phyloP scores from a whole-genome alignment of 2,888 invertebrate species.

The Microdon myrmicae region DNA sequence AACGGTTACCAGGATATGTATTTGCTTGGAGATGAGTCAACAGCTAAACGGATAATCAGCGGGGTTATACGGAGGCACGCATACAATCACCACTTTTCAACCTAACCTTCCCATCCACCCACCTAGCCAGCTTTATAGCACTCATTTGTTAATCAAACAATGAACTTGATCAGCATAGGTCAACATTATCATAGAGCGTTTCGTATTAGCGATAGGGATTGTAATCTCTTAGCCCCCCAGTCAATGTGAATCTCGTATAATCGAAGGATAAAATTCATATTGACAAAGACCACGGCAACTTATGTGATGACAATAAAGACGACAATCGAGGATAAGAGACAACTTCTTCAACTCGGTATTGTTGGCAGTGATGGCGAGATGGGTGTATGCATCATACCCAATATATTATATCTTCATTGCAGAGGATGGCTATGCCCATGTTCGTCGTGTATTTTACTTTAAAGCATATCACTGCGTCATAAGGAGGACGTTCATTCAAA shows the following conservation, averaged over 20 bases:
- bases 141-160: slow-evolving; percentile 27
- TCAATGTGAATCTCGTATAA: slow-evolving; percentile 31
- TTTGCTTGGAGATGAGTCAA: too few relatives aligned
- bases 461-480: slow-evolving; percentile 10
- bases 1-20: not conserved
- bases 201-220: too few relatives aligned
- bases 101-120: too few relatives aligned
- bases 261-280: slow-evolving; percentile 11
- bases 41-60: not conserved
- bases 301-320: slow-evolving; percentile 8
- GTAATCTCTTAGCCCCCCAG: too few relatives aligned
- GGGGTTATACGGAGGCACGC: not conserved
- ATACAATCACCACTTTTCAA: slow-evolving; percentile 16
- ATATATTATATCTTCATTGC: slow-evolving; percentile 14
- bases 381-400: slow-evolving; percentile 10
- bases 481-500: slow-evolving; percentile 3
- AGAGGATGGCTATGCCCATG: slow-evolving; percentile 9
- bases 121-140: too few relatives aligned
- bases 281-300: slow-evolving; percentile 9
- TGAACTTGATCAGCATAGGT: slow-evolving; percentile 31
- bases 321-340: too few relatives aligned
- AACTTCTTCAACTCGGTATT: too few relatives aligned
- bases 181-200: slow-evolving; percentile 22
- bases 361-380: not conserved
- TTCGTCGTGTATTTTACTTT: slow-evolving; percentile 5